Percentiles rank a stretch among this genome's conserved stretches.
Evolutionary conservation across 35 echinoderm and acorn worm genomes (phyloP).

Genomic region (Hemicentrotus pulcherrimus): DNA sequence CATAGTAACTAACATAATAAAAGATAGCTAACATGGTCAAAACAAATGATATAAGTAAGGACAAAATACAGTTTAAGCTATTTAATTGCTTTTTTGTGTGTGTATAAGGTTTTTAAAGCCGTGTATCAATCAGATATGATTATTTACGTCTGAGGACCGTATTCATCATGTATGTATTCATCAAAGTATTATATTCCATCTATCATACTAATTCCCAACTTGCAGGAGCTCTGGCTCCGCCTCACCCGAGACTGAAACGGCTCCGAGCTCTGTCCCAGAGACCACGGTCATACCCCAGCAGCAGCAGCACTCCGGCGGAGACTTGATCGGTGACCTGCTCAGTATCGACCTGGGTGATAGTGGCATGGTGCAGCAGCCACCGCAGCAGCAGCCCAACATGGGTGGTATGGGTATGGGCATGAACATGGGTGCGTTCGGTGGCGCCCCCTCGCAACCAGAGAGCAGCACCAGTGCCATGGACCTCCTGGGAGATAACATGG

Average conservation of each 20-base stretch:
- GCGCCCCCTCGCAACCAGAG: conserved; percentile 56
- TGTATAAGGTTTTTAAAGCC: too few species aligned
- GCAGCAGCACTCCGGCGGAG: conserved; percentile 51
- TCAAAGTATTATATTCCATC: too few species aligned
- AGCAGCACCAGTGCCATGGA: conserved; percentile 62
- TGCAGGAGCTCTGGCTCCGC: conserved; percentile 78
- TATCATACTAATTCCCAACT: not conserved
- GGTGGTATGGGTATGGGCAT: not conserved
- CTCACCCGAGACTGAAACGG: conserved; percentile 66
- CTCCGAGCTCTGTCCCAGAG: conserved; percentile 7
- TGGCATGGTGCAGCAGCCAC: conserved; percentile 44
- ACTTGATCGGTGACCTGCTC: conserved; percentile 92
- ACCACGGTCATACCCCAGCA: conserved; percentile 67
- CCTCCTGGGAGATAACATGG: conserved; percentile 84
- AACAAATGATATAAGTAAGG: too few species aligned
- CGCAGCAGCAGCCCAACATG: not conserved
- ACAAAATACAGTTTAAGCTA: too few species aligned
- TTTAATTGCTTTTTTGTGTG: too few species aligned
- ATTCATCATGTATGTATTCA: too few species aligned
- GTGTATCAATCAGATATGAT: too few species aligned
- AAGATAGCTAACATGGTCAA: too few species aligned
- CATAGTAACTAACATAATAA: too few species aligned
- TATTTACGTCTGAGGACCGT: too few species aligned
- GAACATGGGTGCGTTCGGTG: not conserved
- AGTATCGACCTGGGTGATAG: conserved; percentile 92